A percentile compares a stretch with the other conserved stretches of the same genome.
Conservation (phyloP, 2,113 vertebrate genomes). For the Carollia perspicillata region DNA sequence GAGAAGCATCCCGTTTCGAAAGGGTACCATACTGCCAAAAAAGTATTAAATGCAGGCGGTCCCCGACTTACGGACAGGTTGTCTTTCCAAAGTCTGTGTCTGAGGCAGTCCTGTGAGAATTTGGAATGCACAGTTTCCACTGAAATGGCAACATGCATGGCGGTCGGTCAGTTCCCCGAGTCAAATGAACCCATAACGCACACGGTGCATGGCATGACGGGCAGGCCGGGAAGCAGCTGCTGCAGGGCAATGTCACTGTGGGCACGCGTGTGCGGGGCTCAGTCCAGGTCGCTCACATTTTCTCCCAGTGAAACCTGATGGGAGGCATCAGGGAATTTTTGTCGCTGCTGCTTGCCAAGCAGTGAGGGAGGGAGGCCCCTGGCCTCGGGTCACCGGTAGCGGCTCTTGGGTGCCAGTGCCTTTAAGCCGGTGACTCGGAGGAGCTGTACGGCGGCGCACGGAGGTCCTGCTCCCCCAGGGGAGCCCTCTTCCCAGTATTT, state of each 20-base stretch:
- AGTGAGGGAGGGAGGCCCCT: no score
- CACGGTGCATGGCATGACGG: rapidly evolving
- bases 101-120: neutral
- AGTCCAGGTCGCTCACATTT: neutral
- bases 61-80: slow-evolving; percentile 7
- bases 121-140: neutral
- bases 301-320: neutral
- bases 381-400: neutral
- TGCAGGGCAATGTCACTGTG: rapidly evolving
- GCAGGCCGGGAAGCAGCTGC: rapidly evolving
- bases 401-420: neutral
- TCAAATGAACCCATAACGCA: neutral
- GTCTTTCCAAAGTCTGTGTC: slow-evolving; percentile 45
- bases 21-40: neutral
- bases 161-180: neutral
- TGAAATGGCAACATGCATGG: neutral
- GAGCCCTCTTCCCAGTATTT: neutral
- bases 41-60: slow-evolving; percentile 24
- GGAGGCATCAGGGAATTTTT: neutral
- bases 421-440: neutral
- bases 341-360: neutral
- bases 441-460: rapidly evolving
- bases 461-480: neutral
- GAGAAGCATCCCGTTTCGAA: slow-evolving; percentile 29
- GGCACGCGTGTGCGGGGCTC: rapidly evolving